These are phyloP conservation scores for Parazoanthus swiftii DNA, from an alignment of 92 coral and sea anemone genomes.

Conservation along the genomic window DNA sequence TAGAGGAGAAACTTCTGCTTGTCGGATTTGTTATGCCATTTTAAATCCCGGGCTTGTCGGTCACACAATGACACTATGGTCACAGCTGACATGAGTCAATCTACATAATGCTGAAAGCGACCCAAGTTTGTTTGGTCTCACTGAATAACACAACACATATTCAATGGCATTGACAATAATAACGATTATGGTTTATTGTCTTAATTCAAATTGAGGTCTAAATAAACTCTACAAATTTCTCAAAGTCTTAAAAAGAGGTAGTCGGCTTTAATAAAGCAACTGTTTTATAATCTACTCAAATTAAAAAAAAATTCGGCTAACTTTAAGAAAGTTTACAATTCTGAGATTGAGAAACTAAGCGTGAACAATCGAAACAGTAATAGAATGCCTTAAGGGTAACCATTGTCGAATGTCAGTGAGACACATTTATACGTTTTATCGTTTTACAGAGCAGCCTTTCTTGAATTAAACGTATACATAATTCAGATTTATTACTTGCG, in stretches of 20 bases:
- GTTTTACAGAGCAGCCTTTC: too few species aligned
- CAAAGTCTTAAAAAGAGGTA: not conserved
- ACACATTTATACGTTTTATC: too few species aligned
- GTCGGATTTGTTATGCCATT: not conserved
- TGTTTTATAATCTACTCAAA: not conserved
- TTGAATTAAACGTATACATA: too few species aligned
- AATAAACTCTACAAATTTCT: not conserved
- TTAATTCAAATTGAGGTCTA: not conserved
- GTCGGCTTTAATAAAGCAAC: not conserved
- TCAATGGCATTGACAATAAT: not conserved
- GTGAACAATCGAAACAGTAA: not conserved
- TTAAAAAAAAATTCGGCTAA: not conserved
- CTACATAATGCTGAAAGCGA: conserved; percentile 2
- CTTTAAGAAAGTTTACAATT: not conserved
- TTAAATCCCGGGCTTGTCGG: not conserved
- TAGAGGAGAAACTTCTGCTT: not conserved
- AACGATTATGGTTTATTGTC: not conserved
- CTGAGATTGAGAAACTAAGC: not conserved
- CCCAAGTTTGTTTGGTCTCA: not conserved
- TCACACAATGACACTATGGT: not conserved
- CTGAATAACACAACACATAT: not conserved
- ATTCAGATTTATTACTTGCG: too few species aligned
- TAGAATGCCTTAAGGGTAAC: too few species aligned
- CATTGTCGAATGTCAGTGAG: too few species aligned
- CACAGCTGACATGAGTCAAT: conserved; percentile 7